Conservation (phyloP, 2,888 invertebrate genomes). For the Cheilosia vulpina region DNA sequence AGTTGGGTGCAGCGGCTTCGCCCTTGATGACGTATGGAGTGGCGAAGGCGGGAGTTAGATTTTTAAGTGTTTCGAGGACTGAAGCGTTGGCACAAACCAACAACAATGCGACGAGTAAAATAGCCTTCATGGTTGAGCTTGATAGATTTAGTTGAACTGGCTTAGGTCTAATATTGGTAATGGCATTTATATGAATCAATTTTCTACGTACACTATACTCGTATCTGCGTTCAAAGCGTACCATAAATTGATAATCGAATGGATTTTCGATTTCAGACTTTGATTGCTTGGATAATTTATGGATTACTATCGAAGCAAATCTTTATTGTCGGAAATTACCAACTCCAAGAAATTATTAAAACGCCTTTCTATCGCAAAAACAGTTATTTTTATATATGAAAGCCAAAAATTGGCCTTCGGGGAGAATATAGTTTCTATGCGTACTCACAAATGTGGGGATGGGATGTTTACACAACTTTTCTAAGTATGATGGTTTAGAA, state of each 20-base stretch:
- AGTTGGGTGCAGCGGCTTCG: slow-evolving; percentile 81
- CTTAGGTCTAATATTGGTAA: background rate
- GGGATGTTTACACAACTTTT: no score
- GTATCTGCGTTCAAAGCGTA: background rate
- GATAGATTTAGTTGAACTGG: slow-evolving; percentile 18
- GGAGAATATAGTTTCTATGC: no score
- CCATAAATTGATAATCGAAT: slow-evolving; percentile 13
- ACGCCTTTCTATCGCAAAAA: no score
- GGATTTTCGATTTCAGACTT: slow-evolving; percentile 1
- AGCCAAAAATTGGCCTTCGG: no score
- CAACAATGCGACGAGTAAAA: slow-evolving; percentile 77
- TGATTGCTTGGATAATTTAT: slow-evolving; percentile 7
- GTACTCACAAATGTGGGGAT: no score
- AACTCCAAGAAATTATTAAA: no score
- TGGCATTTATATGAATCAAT: slow-evolving; percentile 40
- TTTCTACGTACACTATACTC: no score
- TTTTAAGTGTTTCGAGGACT: slow-evolving; percentile 71
- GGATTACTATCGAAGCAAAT: no score
- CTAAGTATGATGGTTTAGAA: no score
- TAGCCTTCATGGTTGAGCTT: slow-evolving; percentile 78
- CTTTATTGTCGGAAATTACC: no score
- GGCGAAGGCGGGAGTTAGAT: slow-evolving; percentile 79
- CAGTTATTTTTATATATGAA: no score
- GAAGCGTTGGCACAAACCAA: slow-evolving; percentile 78
- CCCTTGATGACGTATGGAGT: slow-evolving; percentile 81